A percentile compares a stretch with the other conserved stretches of the same genome.
Conservation (phyloP, 2,888 invertebrate genomes). For the Baronia brevicornis region DNA sequence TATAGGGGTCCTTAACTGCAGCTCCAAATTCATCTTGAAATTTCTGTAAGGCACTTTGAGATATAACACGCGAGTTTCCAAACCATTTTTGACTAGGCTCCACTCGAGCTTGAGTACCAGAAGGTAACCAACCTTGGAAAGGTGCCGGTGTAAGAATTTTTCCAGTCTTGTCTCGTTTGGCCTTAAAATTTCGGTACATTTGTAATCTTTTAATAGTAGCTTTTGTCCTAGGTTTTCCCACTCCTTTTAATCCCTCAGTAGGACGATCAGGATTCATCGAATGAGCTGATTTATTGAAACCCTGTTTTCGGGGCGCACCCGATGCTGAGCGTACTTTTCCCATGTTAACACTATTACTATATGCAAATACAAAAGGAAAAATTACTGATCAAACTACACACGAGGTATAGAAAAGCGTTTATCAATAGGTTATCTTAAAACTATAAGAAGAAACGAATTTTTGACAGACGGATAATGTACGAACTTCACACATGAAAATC, state of each 20-base stretch:
- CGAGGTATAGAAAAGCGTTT: constrained; percentile 3
- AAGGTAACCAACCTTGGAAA: constrained; percentile 91
- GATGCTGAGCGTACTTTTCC: constrained; percentile 83
- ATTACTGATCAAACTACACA: constrained; percentile 8
- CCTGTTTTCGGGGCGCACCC: constrained; percentile 87
- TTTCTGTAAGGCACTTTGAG: constrained; percentile 91
- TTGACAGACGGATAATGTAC: too few relatives aligned
- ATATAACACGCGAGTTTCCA: constrained; percentile 97
- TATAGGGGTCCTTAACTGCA: constrained; percentile 96
- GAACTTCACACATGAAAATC: too few relatives aligned
- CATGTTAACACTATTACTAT: constrained; percentile 70
- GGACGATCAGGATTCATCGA: constrained; percentile 96
- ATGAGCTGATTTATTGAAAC: constrained; percentile 90
- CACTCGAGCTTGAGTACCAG: constrained; percentile 94
- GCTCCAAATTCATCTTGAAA: constrained; percentile 96
- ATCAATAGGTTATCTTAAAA: constrained; percentile 10
- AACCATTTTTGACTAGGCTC: constrained; percentile 99
- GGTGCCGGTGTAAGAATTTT: constrained; percentile 96
- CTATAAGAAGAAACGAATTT: too few relatives aligned
- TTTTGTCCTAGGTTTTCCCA: constrained; percentile 89
- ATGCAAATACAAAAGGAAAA: constrained; percentile 1
- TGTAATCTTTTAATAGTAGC: constrained; percentile 96
- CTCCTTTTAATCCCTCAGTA: constrained; percentile 86
- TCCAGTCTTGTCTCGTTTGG: constrained; percentile 91
- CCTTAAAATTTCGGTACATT: constrained; percentile 99